These are phyloP conservation scores for Rhynchonycteris naso DNA, from an alignment of 2,797 vertebrate species.

Conservation along the genomic window DNA sequence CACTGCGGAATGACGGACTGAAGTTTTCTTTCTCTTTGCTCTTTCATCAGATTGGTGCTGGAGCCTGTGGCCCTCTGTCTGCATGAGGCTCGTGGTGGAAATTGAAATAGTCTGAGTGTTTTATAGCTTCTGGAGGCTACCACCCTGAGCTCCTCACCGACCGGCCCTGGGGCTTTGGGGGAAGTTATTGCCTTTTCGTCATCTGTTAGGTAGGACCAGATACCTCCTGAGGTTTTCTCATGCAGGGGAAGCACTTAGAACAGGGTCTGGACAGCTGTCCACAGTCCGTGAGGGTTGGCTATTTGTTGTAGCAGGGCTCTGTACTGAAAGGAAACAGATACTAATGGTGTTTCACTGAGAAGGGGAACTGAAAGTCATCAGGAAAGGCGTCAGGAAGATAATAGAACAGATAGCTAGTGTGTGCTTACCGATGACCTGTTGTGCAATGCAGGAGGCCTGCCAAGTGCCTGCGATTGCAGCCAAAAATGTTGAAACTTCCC, in stretches of 20 bases:
- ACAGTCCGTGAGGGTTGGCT: no score
- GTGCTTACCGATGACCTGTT: background rate
- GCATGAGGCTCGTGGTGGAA: background rate
- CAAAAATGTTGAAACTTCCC: background rate
- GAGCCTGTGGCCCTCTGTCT: background rate
- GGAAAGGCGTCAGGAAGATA: no score
- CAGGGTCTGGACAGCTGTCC: rapidly evolving
- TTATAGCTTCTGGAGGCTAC: background rate
- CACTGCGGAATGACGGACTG: background rate
- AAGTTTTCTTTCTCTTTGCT: rapidly evolving
- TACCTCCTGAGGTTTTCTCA: background rate
- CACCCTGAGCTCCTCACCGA: background rate
- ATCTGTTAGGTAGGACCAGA: background rate
- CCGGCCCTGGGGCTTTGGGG: background rate
- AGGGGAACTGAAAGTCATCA: constrained; percentile 49
- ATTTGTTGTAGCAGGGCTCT: background rate
- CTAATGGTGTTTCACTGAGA: background rate
- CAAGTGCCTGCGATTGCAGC: background rate
- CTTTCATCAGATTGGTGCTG: no score
- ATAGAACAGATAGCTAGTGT: background rate
- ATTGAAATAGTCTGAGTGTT: rapidly evolving
- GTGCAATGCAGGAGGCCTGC: rapidly evolving
- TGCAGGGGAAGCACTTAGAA: background rate
- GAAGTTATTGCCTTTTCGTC: background rate
- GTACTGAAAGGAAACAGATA: constrained; percentile 30